Evolutionary conservation across 2,113 vertebrate species (phyloP).

Genomic region (Rhegmatorhina hoffmannsi): DNA sequence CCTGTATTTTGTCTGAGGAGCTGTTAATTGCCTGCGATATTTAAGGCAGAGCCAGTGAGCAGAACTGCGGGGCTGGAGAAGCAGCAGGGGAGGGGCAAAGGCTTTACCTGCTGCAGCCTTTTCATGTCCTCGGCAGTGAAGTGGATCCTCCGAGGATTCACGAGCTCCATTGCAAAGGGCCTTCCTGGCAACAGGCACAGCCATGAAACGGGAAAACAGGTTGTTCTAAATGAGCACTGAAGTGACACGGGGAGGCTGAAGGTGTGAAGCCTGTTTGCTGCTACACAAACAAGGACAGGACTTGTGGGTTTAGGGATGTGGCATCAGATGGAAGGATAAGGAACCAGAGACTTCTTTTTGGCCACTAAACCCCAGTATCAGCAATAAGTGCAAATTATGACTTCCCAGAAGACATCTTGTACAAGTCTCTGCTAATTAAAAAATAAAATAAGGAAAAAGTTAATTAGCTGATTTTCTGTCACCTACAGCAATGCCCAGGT

Average conservation of each 20-base stretch:
- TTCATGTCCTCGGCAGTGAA: conserved; percentile 82
- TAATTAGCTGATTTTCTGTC: conserved; percentile 68
- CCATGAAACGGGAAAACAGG: conserved; percentile 62
- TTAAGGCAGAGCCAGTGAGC: conserved; percentile 45
- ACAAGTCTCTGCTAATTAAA: conserved; percentile 69
- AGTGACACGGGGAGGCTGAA: conserved; percentile 48
- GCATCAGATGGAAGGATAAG: conserved; percentile 54
- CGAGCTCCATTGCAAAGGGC: conserved; percentile 94
- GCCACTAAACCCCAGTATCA: conserved; percentile 40
- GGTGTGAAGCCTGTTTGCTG: conserved; percentile 55
- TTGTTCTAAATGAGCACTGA: conserved; percentile 58
- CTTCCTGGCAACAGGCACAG: conserved; percentile 82
- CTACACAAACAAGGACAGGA: conserved; percentile 30
- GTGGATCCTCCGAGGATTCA: conserved; percentile 87
- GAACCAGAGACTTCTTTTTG: conserved; percentile 45
- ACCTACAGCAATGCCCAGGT: conserved; percentile 65
- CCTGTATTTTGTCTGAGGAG: conserved; percentile 91
- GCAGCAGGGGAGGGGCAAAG: background rate
- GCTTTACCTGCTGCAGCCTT: conserved; percentile 89
- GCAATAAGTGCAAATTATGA: conserved; percentile 54
- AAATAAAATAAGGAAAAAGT: conserved; percentile 62
- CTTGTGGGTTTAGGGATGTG: conserved; percentile 26
- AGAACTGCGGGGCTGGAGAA: conserved; percentile 11
- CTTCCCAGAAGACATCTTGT: conserved; percentile 60
- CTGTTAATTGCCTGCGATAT: conserved; percentile 85